Percentiles rank a stretch among this genome's conserved stretches.
phyloP scores from a whole-genome alignment of 1,140 invertebrate genomes.

The Oedothorax gibbosus region DNA sequence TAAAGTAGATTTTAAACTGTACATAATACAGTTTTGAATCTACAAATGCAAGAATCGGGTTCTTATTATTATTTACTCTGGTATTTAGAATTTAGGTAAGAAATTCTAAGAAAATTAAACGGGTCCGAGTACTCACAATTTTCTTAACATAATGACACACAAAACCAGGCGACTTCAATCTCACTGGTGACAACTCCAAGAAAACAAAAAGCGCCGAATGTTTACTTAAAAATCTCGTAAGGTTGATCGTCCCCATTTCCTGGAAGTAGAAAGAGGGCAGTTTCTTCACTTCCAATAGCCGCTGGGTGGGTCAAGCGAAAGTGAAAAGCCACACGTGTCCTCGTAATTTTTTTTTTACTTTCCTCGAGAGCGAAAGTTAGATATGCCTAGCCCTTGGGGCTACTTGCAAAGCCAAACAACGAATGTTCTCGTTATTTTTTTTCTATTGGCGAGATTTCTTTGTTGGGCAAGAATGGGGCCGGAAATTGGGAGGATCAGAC shows the following conservation, averaged over 20 bases:
- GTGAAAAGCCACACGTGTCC: slow-evolving; percentile 49
- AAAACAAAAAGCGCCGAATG: neutral
- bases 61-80: too few relatives aligned
- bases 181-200: neutral
- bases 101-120: too few relatives aligned
- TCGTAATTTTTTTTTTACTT: slow-evolving; percentile 49
- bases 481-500: slow-evolving; percentile 16
- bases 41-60: too few relatives aligned
- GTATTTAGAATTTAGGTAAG: too few relatives aligned
- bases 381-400: neutral
- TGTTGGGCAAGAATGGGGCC: slow-evolving; percentile 17
- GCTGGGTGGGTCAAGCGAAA: slow-evolving; percentile 55
- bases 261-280: slow-evolving; percentile 43
- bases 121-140: too few relatives aligned
- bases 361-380: slow-evolving; percentile 2
- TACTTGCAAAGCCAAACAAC: neutral
- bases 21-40: too few relatives aligned
- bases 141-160: too few relatives aligned
- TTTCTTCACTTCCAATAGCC: slow-evolving; percentile 37
- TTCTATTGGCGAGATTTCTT: neutral
- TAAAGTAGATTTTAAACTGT: too few relatives aligned
- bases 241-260: slow-evolving; percentile 7
- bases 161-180: neutral
- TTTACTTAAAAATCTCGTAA: slow-evolving; percentile 3
- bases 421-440: too few relatives aligned